Base-by-base conservation (phyloP, 2,797 vertebrate genomes). In the Malacoraja senta region DNA sequence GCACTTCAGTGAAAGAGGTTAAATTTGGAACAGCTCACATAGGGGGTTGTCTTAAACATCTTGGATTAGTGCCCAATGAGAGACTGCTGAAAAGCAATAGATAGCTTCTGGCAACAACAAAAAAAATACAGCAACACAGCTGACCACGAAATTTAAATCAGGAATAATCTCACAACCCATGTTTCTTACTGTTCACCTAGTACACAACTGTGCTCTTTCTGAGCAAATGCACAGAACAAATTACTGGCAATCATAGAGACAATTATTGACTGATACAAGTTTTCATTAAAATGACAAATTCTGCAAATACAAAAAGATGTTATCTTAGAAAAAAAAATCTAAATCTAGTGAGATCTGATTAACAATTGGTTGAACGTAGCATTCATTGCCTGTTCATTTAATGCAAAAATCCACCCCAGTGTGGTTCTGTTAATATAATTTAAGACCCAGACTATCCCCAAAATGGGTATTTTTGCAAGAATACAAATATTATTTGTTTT, bases 11-110 rank as follows among this genome's bases (percentile, higher is more conserved):
- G 95, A 95, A 94, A 95, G 97, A 95, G 96, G 96, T 95, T 96
- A 97, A 96, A 95, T 96, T 96, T 95, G 94, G 94, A 95, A 96
- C 95, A 81, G 96, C 96, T 96, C 95, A 94, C 94, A 94, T 88
- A 95, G 95, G 95, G 95, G 96, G 96, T 94, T 95, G 95, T 94
- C 95, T 94, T 95, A 94, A 95, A 94, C 94, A 83, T 94, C 95
- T 95, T 98, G 97, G 97, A 97, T 91, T 71, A 94, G 95, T 94
- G 97, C 97, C 97, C 96, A 95, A 95, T 95, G 93, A 94, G 94
- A 94, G 95, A 94, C 81, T 95, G 96, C 81, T 96, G 95, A 97
- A 97, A 96, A 95, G 96, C 95, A 95, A 97, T 94, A 96, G 95
- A 97, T 94, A 95, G 96, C 96, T 97, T 93, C 96, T 96, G 96